phyloP scores from a whole-genome alignment of 2,113 vertebrate genomes.

The Epinephelus cyanopodus region DNA sequence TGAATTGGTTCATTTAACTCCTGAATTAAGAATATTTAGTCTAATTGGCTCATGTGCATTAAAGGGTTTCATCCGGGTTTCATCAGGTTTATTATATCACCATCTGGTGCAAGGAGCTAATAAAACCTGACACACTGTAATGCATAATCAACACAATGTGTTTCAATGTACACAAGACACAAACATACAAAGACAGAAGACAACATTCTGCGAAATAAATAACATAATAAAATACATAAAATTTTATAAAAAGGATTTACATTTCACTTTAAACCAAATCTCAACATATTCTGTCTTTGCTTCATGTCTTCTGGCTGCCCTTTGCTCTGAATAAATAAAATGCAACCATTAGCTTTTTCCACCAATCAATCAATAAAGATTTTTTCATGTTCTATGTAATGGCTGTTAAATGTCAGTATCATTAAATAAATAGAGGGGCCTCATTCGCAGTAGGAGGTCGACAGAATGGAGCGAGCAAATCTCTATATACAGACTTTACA shows the following conservation, averaged over 20 bases:
- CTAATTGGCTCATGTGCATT: neutral
- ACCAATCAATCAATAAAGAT: neutral
- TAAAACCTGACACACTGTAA: neutral
- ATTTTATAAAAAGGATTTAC: too few species aligned
- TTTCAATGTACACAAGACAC: too few species aligned
- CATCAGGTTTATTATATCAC: neutral
- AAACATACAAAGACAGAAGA: too few species aligned
- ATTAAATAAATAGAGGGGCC: neutral
- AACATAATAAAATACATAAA: too few species aligned
- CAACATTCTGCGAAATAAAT: too few species aligned
- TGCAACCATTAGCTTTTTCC: too few species aligned
- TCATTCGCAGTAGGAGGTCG: neutral
- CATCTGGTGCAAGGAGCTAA: neutral
- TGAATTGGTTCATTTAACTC: neutral
- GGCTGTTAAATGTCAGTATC: neutral
- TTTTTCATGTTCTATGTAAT: neutral
- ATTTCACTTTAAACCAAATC: too few species aligned
- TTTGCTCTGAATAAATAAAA: too few species aligned
- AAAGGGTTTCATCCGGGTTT: neutral
- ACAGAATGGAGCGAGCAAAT: slow-evolving; percentile 6
- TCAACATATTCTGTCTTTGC: too few species aligned
- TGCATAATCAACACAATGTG: too few species aligned
- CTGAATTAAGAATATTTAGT: neutral
- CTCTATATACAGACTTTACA: too few species aligned
- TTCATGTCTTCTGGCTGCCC: too few species aligned